phyloP scores from a whole-genome alignment of 2,113 vertebrate species.

The Microcebus murinus region DNA sequence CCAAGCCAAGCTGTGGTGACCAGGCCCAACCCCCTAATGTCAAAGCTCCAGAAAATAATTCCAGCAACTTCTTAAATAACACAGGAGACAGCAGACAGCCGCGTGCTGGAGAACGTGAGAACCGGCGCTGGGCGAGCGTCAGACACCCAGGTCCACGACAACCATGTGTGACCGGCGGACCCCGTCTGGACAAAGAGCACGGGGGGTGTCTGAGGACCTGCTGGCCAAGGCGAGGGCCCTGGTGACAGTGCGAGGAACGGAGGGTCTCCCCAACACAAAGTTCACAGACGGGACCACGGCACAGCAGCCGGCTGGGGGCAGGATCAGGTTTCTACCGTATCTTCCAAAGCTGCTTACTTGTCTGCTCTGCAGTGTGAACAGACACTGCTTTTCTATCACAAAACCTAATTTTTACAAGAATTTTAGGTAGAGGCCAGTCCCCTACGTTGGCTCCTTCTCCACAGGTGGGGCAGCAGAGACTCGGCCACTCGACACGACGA shows the following conservation, averaged over 20 bases:
- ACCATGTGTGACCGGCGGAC: background rate
- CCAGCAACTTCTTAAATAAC: background rate
- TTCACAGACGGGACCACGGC: background rate
- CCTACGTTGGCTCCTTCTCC: background rate
- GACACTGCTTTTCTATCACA: fast-evolving
- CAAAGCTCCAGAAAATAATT: background rate
- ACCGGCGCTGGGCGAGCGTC: background rate
- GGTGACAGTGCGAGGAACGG: background rate
- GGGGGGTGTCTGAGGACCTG: background rate
- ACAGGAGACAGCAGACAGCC: background rate
- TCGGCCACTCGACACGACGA: background rate
- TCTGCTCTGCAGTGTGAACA: fast-evolving
- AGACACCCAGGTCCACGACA: background rate
- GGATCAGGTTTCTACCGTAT: no score
- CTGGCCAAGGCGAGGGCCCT: background rate
- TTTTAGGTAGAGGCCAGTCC: no score
- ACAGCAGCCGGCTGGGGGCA: no score
- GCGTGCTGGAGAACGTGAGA: background rate
- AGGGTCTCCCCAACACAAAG: no score
- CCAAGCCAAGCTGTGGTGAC: background rate
- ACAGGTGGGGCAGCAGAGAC: background rate
- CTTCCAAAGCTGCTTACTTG: no score
- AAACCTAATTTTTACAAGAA: background rate
- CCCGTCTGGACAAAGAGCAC: background rate
- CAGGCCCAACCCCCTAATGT: no score